Conservation (phyloP, 2,797 vertebrate species). For the Liasis olivaceus region DNA sequence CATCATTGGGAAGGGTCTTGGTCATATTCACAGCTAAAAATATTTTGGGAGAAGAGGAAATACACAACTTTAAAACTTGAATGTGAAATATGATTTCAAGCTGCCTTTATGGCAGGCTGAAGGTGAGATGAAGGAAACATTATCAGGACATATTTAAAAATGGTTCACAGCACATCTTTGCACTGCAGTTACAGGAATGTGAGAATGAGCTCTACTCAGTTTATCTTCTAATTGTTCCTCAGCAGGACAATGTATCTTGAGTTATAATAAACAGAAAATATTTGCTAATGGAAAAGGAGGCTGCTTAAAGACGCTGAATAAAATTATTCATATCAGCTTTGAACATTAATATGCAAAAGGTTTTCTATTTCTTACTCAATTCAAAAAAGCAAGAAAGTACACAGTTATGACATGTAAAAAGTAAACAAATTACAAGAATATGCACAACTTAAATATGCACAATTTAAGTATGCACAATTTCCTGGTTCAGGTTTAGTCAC, state of each 20-base stretch:
- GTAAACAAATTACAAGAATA: neutral
- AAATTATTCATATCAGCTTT: neutral
- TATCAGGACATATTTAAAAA: neutral
- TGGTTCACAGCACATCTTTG: neutral
- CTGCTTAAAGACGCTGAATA: neutral
- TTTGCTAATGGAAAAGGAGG: neutral
- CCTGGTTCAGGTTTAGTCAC: neutral
- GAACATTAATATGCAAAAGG: neutral
- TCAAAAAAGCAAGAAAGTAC: neutral
- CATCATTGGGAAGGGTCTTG: neutral
- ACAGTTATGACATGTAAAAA: neutral
- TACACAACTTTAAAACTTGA: neutral
- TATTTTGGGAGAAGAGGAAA: neutral
- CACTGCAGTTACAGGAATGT: neutral
- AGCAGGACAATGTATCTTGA: neutral
- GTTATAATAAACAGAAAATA: neutral
- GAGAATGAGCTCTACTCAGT: neutral
- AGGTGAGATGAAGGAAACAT: neutral
- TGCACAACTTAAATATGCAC: neutral
- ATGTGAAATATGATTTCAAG: neutral
- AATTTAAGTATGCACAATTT: conserved; percentile 6
- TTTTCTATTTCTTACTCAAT: neutral
- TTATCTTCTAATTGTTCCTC: neutral
- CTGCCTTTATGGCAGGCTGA: neutral
- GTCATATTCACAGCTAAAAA: neutral